Evolutionary conservation across 2,113 vertebrate genomes (phyloP).

Genomic region (Papio anubis): DNA sequence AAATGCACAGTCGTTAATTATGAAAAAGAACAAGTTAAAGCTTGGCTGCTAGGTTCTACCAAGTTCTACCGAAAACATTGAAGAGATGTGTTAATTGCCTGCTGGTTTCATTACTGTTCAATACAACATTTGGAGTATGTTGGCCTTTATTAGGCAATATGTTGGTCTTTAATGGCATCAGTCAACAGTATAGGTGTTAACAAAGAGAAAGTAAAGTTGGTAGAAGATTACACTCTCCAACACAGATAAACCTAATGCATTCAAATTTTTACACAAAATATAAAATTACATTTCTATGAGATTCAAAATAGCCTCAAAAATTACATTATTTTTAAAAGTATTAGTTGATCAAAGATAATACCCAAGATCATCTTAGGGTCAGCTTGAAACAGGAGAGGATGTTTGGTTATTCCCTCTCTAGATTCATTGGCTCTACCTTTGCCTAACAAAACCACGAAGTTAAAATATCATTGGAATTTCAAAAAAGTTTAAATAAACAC

Average conservation of each 20-base stretch:
- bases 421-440: background rate
- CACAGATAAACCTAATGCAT: background rate
- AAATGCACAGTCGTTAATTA: background rate
- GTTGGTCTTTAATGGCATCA: background rate
- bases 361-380: background rate
- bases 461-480: background rate
- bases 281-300: background rate
- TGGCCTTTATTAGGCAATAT: background rate
- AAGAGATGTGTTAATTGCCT: background rate
- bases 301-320: slow-evolving; percentile 27
- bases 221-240: background rate
- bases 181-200: background rate
- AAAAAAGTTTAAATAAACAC: background rate
- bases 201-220: background rate
- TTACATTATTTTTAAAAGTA: background rate
- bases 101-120: background rate
- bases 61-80: background rate
- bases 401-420: background rate
- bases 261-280: background rate
- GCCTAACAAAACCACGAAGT: background rate
- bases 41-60: background rate
- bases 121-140: background rate
- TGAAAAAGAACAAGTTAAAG: background rate
- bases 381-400: background rate
- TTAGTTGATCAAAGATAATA: background rate